These are phyloP conservation scores for Platysteira castanea DNA, from an alignment of 2,113 vertebrate genomes.

Conservation along the genomic window DNA sequence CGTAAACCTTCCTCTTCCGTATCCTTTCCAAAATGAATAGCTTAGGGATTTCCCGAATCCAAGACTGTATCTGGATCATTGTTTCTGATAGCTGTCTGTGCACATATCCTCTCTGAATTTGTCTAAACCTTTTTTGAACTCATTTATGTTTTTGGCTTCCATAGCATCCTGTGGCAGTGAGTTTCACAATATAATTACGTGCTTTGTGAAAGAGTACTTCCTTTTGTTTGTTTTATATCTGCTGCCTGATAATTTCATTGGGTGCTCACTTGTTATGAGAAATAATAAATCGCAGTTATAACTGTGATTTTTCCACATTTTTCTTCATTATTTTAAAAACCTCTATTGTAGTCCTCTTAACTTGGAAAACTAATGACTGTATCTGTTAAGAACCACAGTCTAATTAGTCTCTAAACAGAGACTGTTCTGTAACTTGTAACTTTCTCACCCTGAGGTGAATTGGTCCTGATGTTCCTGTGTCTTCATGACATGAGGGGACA, in stretches of 20 bases:
- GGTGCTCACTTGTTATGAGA: not conserved
- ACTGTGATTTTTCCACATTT: not conserved
- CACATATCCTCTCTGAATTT: not conserved
- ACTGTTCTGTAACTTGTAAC: not conserved
- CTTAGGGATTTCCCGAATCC: not conserved
- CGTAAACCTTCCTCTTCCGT: not conserved
- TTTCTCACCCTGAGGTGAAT: not conserved
- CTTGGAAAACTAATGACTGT: not conserved
- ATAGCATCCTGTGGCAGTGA: slow-evolving; percentile 23
- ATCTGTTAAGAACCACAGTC: not conserved
- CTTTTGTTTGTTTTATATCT: slow-evolving; percentile 34
- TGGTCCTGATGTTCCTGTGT: not conserved
- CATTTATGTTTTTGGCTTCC: slow-evolving; percentile 23
- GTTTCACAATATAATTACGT: slow-evolving; percentile 2
- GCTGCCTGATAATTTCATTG: slow-evolving; percentile 43
- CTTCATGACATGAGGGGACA: not conserved
- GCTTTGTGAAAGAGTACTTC: slow-evolving; percentile 33
- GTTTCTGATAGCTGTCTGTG: not conserved
- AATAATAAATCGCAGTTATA: not conserved
- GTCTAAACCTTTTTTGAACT: slow-evolving; percentile 26
- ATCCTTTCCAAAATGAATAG: not conserved
- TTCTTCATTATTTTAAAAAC: not conserved
- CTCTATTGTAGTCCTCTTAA: not conserved
- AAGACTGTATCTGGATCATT: not conserved
- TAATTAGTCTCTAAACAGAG: not conserved